Base-by-base conservation (phyloP, 1,140 invertebrate genomes). In the Cherax quadricarinatus region DNA sequence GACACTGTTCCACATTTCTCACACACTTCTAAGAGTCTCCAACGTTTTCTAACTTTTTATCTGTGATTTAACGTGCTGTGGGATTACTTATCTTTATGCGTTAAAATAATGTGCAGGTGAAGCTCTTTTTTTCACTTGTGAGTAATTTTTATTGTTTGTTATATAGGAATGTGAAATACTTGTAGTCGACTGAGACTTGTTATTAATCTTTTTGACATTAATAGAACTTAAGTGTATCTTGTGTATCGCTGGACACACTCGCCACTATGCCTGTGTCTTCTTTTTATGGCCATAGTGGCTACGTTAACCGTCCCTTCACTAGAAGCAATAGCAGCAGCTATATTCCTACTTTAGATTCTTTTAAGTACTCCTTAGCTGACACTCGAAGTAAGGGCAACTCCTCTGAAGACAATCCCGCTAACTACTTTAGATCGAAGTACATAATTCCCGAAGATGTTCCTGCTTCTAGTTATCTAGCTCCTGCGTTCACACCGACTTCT, bases 361-460 rank as follows among this genome's bases (percentile, higher is more conserved):
- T 66, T 30, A 91, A 84, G 79, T 88, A 89, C 88, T 66, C 62
- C 79, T 51, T 49, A 2, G 70, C 53, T n/a, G 90, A 89, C 49
- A 81, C 80, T 14, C 78, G 86, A 41, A 60, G 48, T 18, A 79
- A 81, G 30, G 41, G 18, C 24, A 81, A 62, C 70, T 24, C 41
- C 87, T 9, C 57, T 18, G 78, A 30, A 4, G 84, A 88, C 86
- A 78, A 70, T 75, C 60, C 84, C 12, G 53, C 82, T 18, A 62
- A 60, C 10, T 91, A 91, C 57, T 85, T 75, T 21, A 79, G 62
- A 16, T 82, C 84, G 0, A 89, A 93, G 86, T 91, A 92, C 80
- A 75, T 78, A 85, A 84, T 87, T 70, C 80, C 88, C 84, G 86
- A 93, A 70, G 86, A 93, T n/a, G 80, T 62, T 53, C 81, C 91